Percentiles rank a stretch among this genome's conserved stretches.
Evolutionary conservation across 2,113 vertebrate species (phyloP).

Genomic region (Phylloscopus trochiloides): DNA sequence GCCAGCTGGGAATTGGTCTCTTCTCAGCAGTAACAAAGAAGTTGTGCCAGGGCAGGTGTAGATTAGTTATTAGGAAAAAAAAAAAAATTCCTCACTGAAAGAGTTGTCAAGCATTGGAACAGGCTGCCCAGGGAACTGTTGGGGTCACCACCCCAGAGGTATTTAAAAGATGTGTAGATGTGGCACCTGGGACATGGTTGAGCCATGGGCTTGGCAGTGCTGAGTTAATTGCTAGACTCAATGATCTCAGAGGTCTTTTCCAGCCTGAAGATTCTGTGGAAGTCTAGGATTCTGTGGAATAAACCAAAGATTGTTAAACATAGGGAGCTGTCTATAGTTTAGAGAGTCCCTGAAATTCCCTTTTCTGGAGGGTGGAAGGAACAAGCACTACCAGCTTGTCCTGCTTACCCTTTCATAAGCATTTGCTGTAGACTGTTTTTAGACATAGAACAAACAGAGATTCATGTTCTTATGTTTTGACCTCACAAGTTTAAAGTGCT

Average conservation of each 20-base stretch:
- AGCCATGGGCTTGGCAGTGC: not conserved
- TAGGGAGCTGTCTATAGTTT: not conserved
- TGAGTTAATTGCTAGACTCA: not conserved
- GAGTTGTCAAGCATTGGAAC: not conserved
- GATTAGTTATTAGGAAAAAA: not conserved
- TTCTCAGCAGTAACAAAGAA: not conserved
- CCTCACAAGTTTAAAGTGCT: not conserved
- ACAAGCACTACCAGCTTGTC: not conserved
- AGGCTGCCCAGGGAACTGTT: not conserved
- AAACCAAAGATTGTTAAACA: not conserved
- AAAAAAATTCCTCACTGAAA: not conserved
- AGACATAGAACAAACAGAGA: not conserved
- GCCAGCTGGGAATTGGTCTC: not conserved
- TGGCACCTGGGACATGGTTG: not conserved
- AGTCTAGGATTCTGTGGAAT: not conserved
- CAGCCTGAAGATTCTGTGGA: not conserved
- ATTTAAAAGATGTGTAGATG: no score
- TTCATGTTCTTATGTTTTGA: not conserved
- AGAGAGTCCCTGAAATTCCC: fast-evolving
- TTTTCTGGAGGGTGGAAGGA: not conserved
- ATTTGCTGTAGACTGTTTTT: not conserved
- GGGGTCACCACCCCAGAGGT: not conserved
- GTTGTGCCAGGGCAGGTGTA: not conserved
- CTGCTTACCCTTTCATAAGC: not conserved
- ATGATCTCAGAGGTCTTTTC: not conserved